Percentiles rank a stretch among this genome's conserved stretches.
These are phyloP conservation scores for Drosophila tani DNA, from an alignment of 1,140 invertebrate genomes.

Conservation along the genomic window DNA sequence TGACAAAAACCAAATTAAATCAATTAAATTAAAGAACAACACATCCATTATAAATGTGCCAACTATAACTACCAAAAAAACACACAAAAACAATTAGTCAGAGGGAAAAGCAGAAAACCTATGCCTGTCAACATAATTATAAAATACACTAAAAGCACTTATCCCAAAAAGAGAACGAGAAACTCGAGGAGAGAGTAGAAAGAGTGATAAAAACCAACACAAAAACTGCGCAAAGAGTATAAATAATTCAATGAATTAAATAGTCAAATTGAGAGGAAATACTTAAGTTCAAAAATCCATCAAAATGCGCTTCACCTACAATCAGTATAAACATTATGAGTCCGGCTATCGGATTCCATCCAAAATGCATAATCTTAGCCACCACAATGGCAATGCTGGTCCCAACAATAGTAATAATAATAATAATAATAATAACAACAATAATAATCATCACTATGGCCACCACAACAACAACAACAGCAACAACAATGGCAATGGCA, in stretches of 20 bases:
- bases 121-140: constrained; percentile 37
- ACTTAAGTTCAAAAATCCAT: constrained; percentile 15
- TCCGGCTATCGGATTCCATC: constrained; percentile 84
- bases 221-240: constrained; percentile 6
- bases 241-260: constrained; percentile 23
- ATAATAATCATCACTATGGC: constrained; percentile 31
- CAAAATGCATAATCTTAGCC: constrained; percentile 77
- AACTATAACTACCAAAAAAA: constrained; percentile 50
- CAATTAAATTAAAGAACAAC: constrained; percentile 30
- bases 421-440: constrained; percentile 38
- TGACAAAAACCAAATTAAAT: constrained; percentile 48
- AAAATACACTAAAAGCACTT: constrained; percentile 40
- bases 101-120: constrained; percentile 40
- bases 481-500: constrained; percentile 40
- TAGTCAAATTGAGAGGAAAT: constrained; percentile 11
- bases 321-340: constrained; percentile 84
- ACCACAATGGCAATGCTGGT: constrained; percentile 44
- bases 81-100: constrained; percentile 30
- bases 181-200: constrained; percentile 27
- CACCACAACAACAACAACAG: constrained; percentile 50
- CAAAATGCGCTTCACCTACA: constrained; percentile 84
- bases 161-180: constrained; percentile 34
- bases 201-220: constrained; percentile 20
- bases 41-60: constrained; percentile 36
- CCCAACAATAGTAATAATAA: constrained; percentile 39